Conservation (phyloP, 2,797 vertebrate genomes). For the Fringilla coelebs region DNA sequence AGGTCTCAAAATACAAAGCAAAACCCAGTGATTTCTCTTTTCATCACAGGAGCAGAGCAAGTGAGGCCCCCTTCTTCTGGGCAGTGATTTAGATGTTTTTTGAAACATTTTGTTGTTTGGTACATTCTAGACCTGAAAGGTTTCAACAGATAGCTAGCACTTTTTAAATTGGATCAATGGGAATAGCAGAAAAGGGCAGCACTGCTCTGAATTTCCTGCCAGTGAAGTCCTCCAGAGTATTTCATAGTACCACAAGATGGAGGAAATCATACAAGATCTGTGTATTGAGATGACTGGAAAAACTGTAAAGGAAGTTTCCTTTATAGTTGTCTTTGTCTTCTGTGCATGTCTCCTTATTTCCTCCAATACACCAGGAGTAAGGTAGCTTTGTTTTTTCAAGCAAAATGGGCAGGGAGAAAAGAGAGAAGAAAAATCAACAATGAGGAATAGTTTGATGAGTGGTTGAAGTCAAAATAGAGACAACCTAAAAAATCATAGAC, state of each 20-base stretch:
- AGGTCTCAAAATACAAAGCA: conserved; percentile 17
- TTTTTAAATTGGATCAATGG: neutral
- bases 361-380: neutral
- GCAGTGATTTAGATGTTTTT: neutral
- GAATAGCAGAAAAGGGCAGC: neutral
- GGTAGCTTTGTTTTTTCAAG: neutral
- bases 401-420: neutral
- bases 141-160: neutral
- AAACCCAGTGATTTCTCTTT: neutral
- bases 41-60: neutral
- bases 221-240: neutral
- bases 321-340: neutral
- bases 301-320: neutral
- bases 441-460: neutral
- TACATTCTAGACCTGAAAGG: neutral
- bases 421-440: neutral
- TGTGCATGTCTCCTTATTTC: neutral
- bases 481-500: neutral
- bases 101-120: neutral
- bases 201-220: neutral
- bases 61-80: neutral
- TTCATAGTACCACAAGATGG: neutral
- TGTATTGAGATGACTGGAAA: neutral
- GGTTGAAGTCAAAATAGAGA: neutral
- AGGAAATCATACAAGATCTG: neutral